Evolutionary conservation across 2,888 invertebrate species (phyloP), one percentile per base, ranked within the genome.

Genomic region (Hirtodrosophila trivittata): DNA sequence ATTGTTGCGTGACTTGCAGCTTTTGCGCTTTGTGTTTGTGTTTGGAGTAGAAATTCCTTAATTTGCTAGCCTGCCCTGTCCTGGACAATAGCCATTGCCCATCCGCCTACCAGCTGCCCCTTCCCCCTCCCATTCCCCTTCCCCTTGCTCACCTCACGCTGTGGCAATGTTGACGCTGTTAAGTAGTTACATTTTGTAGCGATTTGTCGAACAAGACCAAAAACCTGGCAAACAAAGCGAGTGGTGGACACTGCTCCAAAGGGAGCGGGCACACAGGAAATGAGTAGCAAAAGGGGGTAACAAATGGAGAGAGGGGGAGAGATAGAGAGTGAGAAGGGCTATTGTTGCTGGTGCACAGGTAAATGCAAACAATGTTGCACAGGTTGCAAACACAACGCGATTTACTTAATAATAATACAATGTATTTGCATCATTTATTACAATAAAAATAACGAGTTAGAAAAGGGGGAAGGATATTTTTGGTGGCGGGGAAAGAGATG

Each of bases 1-100:
- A 86, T 85, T 86, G 80, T 88, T 88, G 88, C 88, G 88, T 88
- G 88, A 88, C 88, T 87, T 87, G 83, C 77, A 75, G 71, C 63
- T 75, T 83, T 75, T 74, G 64, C 60, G 63, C 66, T 83, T 74
- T 64, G 68, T 83, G 66, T 58, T 65, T 67, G 56, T 74, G 56
- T 66, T 65, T 74, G 59, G 43, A 65, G 68, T 77, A 55, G 65
- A 84, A 78, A 83, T 83, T 85, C 83, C 82, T 78, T 85, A 82
- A 85, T 82, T 82, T 82, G 80, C 82, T 71, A 65, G 65, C 66
- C 72, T 60, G 60, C 42, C 66, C 38, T 9, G 21, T 14, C 30
- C 16, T n/a, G n/a, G 30, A 32, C 33, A 21, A 38, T 25, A 26
- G n/a, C 28, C 26, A 3, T 14, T 35, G 13, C 35, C 38, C 1